Percentiles rank a stretch among this genome's conserved stretches.
Conservation (phyloP, 2,113 vertebrate genomes). For the Microcebus tavaratra region DNA sequence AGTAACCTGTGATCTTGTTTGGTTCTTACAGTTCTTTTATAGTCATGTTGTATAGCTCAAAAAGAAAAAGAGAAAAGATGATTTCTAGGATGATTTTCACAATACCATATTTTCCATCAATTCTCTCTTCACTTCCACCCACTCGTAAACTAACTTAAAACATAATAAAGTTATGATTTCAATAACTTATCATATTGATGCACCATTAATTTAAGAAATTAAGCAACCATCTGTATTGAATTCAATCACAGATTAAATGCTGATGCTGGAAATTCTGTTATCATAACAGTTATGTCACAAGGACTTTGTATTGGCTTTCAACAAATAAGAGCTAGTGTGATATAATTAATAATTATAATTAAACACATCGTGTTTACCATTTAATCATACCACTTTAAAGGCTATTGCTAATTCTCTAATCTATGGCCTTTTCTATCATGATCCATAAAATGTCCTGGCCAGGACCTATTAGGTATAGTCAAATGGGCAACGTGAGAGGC, state of each 20-base stretch:
- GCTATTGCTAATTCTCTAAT: background rate
- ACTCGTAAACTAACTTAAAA: conserved; percentile 28
- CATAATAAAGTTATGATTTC: conserved; percentile 21
- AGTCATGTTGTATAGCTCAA: background rate
- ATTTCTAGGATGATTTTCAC: background rate
- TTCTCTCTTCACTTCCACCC: background rate
- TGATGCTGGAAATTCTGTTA: background rate
- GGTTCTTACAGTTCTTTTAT: background rate
- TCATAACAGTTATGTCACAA: background rate
- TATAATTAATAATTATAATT: background rate
- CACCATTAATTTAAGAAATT: background rate
- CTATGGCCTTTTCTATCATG: background rate
- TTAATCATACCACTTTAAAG: background rate
- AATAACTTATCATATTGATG: conserved; percentile 19
- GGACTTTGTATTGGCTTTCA: background rate
- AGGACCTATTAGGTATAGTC: background rate
- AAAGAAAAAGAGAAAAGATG: background rate
- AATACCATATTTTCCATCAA: background rate
- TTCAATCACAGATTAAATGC: background rate
- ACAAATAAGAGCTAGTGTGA: background rate
- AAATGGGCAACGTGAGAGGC: background rate
- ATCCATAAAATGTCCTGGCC: background rate
- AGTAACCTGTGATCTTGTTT: background rate
- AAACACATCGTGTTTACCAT: background rate
- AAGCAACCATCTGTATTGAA: background rate